Percentiles rank a stretch among this genome's conserved stretches.
Evolutionary conservation across 1,140 invertebrate species (phyloP).

Genomic region (Metopolophium dirhodum): DNA sequence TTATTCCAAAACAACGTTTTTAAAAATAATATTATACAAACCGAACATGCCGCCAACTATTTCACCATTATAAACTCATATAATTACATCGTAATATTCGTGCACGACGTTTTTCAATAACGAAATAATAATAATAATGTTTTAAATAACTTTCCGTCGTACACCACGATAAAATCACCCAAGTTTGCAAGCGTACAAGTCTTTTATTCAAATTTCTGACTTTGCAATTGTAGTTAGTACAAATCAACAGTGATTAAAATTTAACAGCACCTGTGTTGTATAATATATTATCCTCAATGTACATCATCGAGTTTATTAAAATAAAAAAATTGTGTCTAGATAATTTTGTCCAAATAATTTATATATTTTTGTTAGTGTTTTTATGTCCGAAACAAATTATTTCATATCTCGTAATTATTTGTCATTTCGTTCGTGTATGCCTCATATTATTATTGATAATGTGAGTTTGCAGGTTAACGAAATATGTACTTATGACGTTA

Average conservation of each 20-base stretch:
- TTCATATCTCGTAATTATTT: not conserved
- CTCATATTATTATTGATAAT: not conserved
- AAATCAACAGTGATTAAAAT: not conserved
- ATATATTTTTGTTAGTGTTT: not conserved
- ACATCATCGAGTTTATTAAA: not conserved
- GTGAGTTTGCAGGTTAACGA: not conserved
- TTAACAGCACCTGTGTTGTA: not conserved
- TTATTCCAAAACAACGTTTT: constrained; percentile 1
- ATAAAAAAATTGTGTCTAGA: not conserved
- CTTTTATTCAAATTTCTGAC: not conserved
- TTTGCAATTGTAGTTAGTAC: not conserved
- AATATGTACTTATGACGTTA: not conserved
- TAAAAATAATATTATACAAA: not conserved
- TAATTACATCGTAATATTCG: not conserved
- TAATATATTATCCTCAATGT: not conserved
- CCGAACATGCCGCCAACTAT: not conserved
- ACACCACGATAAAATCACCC: not conserved
- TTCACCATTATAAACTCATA: not conserved
- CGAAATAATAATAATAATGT: not conserved
- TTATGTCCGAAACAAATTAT: not conserved
- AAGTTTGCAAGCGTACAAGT: not conserved
- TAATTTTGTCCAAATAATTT: not conserved
- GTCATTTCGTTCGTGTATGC: not conserved
- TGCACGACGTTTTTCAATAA: not conserved
- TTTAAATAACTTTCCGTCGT: not conserved